phyloP scores from a whole-genome alignment of 2,888 invertebrate genomes.

The Ernsta delagoae region DNA sequence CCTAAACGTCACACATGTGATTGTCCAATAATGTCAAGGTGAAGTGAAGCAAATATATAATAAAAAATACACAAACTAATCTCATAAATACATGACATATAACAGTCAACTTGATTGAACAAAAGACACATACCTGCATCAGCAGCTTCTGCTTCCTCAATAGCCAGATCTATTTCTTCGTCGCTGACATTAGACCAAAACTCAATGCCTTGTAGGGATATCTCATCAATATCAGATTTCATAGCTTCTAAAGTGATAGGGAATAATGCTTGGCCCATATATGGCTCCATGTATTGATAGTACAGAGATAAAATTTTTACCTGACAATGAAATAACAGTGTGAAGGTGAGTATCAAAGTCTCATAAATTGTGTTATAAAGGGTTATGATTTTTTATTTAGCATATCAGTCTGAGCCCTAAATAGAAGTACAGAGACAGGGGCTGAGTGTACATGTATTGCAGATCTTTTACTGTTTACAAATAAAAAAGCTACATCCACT shows the following conservation, averaged over 20 bases:
- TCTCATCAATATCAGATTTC: slow-evolving; percentile 98
- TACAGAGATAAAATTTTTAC: slow-evolving; percentile 98
- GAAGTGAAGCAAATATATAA: too few relatives aligned
- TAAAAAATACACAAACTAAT: neutral
- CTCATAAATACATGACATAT: too few relatives aligned
- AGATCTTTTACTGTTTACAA: too few relatives aligned
- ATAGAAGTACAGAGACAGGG: too few relatives aligned
- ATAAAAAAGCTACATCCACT: too few relatives aligned
- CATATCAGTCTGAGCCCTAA: too few relatives aligned
- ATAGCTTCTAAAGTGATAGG: slow-evolving; percentile 99
- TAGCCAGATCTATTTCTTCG: slow-evolving; percentile 98
- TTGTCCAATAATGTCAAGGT: too few relatives aligned
- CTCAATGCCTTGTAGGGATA: slow-evolving; percentile 99
- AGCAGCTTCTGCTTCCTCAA: slow-evolving; percentile 97
- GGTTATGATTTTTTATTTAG: too few relatives aligned
- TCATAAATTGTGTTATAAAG: too few relatives aligned
- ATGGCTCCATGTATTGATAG: slow-evolving; percentile 99
- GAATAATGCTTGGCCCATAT: slow-evolving; percentile 99
- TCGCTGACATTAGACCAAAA: slow-evolving; percentile 99
- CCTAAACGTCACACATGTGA: too few relatives aligned
- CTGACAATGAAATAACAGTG: slow-evolving; percentile 49
- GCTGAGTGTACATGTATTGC: too few relatives aligned
- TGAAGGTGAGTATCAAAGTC: too few relatives aligned
- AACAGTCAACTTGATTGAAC: neutral
- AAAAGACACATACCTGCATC: slow-evolving; percentile 87